phyloP scores from a whole-genome alignment of 2,113 vertebrate genomes.

The Thunnus thynnus region DNA sequence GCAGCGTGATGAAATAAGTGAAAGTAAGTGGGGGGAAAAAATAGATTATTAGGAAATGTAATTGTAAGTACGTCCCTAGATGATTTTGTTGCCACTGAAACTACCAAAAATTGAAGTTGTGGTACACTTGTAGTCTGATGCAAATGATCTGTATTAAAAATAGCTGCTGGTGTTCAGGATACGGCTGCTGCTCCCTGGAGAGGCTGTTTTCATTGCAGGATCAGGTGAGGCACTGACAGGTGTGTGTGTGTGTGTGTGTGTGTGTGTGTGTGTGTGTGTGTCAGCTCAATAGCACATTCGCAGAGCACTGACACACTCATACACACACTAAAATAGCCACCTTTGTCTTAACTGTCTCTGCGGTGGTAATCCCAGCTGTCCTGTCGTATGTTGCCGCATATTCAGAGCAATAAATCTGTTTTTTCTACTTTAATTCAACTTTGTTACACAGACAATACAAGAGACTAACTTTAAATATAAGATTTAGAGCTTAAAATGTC shows the following conservation, averaged over 20 bases:
- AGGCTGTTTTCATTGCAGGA: slow-evolving; percentile 32
- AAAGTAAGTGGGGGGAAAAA: slow-evolving; percentile 8
- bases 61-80: not conserved
- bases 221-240: slow-evolving; percentile 58
- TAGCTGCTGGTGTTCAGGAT: slow-evolving; percentile 41
- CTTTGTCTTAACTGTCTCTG: slow-evolving; percentile 11
- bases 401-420: not conserved
- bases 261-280: not conserved
- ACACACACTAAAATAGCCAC: not conserved
- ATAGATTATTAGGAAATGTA: slow-evolving; percentile 1
- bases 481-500: too few species aligned
- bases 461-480: not conserved
- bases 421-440: slow-evolving; percentile 5
- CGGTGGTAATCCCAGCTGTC: slow-evolving; percentile 39
- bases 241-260: slow-evolving; percentile 40
- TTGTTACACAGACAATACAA: slow-evolving; percentile 21
- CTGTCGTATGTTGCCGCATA: not conserved
- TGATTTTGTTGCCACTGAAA: not conserved
- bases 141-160: slow-evolving; percentile 45
- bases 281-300: too few species aligned
- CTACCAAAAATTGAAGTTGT: not conserved
- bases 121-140: slow-evolving; percentile 34
- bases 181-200: slow-evolving; percentile 38
- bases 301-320: slow-evolving; percentile 5
- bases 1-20: slow-evolving; percentile 41